Base-by-base conservation (phyloP, 1,140 invertebrate genomes). In the Ceratosolen fusciceps region DNA sequence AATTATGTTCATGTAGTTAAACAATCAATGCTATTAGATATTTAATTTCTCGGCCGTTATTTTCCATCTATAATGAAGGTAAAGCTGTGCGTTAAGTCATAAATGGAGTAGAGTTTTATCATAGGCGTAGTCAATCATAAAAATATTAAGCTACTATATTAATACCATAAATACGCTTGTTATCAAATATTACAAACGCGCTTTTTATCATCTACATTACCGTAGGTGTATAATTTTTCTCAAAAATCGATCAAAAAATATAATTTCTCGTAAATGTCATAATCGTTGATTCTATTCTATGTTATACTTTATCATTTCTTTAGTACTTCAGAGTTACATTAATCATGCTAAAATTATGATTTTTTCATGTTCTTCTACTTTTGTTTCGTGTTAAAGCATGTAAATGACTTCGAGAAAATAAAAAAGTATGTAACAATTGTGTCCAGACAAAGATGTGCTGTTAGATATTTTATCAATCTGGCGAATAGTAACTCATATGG, bases 11-110 rank as follows among this genome's bases (percentile, higher is more conserved):
- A 65, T 65, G 9, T 65, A 31, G 7, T 65, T 65, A 65, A 65
- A 65, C 37, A 65, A 65, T 37, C 60, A 37, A 65, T 65, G 10
- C 60, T n/a, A 9, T 37, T 65, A 65, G 34, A 37, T 31, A 65
- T 65, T 65, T 65, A 37, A 65, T n/a, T 65, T 21, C 37, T 65
- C 60, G 31, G 31, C 31, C 0, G 31, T 37, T 37, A n/a, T n/a
- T 21, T 21, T 19, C 12, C 14, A 34, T 31, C 14, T 10, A 62
- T 62, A 21, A 3, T 31, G 10, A 62, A 34, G 60, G 24, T 3
- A 16, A 31, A 31, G 31, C 31, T 8, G n/a, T 14, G 19, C n/a
- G 31, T 65, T 65, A 65, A 19, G 31, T 37, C 19, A 37, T 5
- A 65, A 37, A n/a, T 19, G 31, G 60, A 62, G 26, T 26, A 62